Percentiles rank a stretch among this genome's conserved stretches.
These are phyloP conservation scores for Erpetoichthys calabaricus DNA, from an alignment of 2,797 vertebrate genomes.

Conservation along the genomic window DNA sequence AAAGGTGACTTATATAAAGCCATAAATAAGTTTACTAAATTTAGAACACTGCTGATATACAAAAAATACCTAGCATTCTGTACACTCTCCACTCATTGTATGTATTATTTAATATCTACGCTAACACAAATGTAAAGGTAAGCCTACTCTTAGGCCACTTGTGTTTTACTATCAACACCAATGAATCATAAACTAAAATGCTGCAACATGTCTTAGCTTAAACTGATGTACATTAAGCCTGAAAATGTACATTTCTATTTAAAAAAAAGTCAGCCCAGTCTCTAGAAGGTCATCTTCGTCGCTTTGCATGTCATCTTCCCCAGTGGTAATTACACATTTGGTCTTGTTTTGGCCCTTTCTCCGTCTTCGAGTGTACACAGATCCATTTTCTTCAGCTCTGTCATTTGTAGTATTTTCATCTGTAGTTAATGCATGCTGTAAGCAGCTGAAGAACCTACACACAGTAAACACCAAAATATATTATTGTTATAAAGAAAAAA, in stretches of 20 bases:
- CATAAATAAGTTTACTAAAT: too few species aligned
- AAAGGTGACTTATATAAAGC: too few species aligned
- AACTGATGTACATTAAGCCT: slow-evolving; percentile 12
- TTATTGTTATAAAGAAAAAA: background rate
- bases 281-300: slow-evolving; percentile 10
- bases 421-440: slow-evolving; percentile 38
- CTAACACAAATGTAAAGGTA: too few species aligned
- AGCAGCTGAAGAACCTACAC: slow-evolving; percentile 44
- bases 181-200: too few species aligned
- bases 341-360: slow-evolving; percentile 18
- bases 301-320: slow-evolving; percentile 3
- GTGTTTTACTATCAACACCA: too few species aligned
- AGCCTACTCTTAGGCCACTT: too few species aligned
- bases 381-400: background rate
- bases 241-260: slow-evolving; percentile 3
- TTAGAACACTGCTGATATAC: too few species aligned
- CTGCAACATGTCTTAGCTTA: slow-evolving; percentile 5
- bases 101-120: too few species aligned
- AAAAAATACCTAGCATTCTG: too few species aligned
- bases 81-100: too few species aligned
- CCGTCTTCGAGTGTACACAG: slow-evolving; percentile 29
- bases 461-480: slow-evolving; percentile 7
- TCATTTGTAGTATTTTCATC: background rate
- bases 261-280: slow-evolving; percentile 11
- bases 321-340: background rate